phyloP scores from a whole-genome alignment of 2,113 vertebrate species.

The Pelodiscus sinensis region DNA sequence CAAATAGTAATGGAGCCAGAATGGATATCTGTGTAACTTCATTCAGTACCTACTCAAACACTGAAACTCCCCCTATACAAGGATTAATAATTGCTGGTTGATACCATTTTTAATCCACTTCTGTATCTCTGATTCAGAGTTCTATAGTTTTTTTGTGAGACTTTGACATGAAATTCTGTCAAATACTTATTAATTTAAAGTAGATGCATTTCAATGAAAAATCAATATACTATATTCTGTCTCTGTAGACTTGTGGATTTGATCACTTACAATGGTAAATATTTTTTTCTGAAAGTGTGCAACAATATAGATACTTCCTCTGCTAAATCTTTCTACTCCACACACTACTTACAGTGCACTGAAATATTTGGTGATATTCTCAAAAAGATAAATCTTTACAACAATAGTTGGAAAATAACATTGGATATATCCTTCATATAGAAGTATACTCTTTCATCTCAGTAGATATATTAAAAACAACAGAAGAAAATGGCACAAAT shows the following conservation, averaged over 20 bases:
- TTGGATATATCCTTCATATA: background rate
- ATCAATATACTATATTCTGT: background rate
- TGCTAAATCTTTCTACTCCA: background rate
- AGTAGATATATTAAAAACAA: background rate
- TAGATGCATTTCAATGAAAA: background rate
- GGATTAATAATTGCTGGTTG: background rate
- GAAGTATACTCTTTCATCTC: background rate
- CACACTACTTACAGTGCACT: background rate
- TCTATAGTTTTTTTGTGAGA: background rate
- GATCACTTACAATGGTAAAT: background rate
- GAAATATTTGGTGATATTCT: background rate
- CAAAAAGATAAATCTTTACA: background rate
- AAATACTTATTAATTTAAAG: background rate
- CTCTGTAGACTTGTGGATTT: background rate
- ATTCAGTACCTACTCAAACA: background rate
- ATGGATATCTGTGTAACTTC: background rate
- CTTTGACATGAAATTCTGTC: background rate
- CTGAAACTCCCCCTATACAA: background rate
- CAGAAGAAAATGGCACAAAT: rapidly evolving
- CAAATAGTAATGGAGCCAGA: background rate
- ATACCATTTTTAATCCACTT: background rate
- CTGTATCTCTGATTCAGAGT: background rate
- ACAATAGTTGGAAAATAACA: background rate
- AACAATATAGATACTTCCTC: background rate
- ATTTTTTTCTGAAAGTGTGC: background rate